A percentile compares a stretch with the other conserved stretches of the same genome.
Evolutionary conservation across 37 sponge, comb jelly and placozoan genomes (phyloP).

Genomic region (Ianthella basta): DNA sequence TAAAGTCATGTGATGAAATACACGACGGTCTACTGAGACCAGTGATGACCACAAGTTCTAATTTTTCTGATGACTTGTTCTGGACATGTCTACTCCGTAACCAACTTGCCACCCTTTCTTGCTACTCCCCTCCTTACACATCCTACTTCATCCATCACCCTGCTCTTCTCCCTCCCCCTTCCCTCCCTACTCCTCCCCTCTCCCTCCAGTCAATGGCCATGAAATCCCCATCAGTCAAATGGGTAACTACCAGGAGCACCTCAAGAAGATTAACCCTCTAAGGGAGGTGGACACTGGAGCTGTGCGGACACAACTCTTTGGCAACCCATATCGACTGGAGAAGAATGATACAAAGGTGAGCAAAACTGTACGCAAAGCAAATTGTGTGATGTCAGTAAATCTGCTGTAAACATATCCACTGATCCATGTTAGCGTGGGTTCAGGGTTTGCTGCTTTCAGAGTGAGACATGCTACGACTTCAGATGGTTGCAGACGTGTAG

Average conservation of each 20-base stretch:
- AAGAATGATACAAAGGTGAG: conserved; percentile 67
- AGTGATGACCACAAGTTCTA: background rate
- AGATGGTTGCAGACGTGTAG: too few species aligned
- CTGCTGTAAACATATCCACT: too few species aligned
- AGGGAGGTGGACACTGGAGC: conserved; percentile 86
- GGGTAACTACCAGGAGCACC: conserved; percentile 96
- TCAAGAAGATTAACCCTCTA: conserved; percentile 80
- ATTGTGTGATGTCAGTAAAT: too few species aligned
- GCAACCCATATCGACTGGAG: conserved; percentile 90
- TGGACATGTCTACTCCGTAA: background rate
- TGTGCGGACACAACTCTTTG: conserved; percentile 92
- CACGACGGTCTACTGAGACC: conserved; percentile 11
- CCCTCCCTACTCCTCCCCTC: background rate
- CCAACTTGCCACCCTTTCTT: too few species aligned
- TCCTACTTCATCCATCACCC: background rate
- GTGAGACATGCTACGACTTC: too few species aligned
- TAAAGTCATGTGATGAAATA: background rate
- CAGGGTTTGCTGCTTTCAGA: too few species aligned
- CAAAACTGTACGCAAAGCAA: too few species aligned
- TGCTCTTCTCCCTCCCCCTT: conserved; percentile 5
- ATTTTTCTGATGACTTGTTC: background rate
- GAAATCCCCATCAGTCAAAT: conserved; percentile 90
- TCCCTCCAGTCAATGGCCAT: conserved; percentile 30
- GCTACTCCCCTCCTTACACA: background rate
- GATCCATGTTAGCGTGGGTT: too few species aligned